Evolutionary conservation across 2,888 invertebrate species (phyloP).

Genomic region (Pseudococcus viburni): DNA sequence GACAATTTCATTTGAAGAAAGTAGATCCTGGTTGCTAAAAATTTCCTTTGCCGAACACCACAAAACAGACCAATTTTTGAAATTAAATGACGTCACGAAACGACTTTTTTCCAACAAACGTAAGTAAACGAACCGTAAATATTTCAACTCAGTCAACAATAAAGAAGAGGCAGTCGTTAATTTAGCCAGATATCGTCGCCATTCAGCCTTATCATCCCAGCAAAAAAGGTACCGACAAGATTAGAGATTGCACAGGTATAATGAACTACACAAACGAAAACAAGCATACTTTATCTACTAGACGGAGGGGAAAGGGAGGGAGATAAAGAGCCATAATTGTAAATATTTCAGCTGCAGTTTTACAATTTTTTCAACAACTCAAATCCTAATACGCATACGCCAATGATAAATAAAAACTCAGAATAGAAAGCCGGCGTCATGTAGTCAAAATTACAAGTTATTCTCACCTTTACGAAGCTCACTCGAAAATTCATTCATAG

Average conservation of each 20-base stretch:
- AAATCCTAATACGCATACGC: too few relatives aligned
- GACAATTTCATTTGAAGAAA: not conserved
- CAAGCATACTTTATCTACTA: not conserved
- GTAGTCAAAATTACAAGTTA: too few relatives aligned
- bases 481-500: not conserved
- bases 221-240: not conserved
- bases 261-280: not conserved
- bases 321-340: too few relatives aligned
- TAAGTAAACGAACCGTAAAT: slow-evolving; percentile 37
- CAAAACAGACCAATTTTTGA: not conserved
- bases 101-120: slow-evolving; percentile 1
- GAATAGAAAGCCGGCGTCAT: too few relatives aligned
- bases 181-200: slow-evolving; percentile 4
- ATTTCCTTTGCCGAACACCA: not conserved
- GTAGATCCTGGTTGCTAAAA: not conserved
- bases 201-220: not conserved
- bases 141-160: slow-evolving; percentile 7
- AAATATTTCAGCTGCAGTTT: too few relatives aligned
- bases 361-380: too few relatives aligned
- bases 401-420: too few relatives aligned
- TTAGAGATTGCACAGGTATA: not conserved
- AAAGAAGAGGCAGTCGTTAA: slow-evolving; percentile 2
- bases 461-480: not conserved
- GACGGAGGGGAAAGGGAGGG: too few relatives aligned
- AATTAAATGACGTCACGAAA: slow-evolving; percentile 11